A percentile compares a stretch with the other conserved stretches of the same genome.
Evolutionary conservation across 2,113 vertebrate species (phyloP).

Genomic region (Todiramphus saurophagus): DNA sequence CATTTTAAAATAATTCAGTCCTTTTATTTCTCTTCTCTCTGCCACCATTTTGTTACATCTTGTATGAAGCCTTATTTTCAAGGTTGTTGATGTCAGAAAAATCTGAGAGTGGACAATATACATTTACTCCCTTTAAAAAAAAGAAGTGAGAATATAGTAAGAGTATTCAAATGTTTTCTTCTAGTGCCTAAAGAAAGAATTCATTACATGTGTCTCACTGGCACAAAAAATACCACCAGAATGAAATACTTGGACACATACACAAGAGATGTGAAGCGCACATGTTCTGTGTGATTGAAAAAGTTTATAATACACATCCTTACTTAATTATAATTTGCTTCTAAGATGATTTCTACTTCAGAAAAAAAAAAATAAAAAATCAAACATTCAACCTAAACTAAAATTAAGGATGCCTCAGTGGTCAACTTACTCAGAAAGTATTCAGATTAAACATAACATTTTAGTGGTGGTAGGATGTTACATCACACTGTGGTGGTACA

Average conservation of each 20-base stretch:
- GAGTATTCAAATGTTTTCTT: not conserved
- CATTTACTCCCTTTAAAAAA: not conserved
- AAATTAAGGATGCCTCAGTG: not conserved
- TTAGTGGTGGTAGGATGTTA: not conserved
- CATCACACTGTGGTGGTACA: not conserved
- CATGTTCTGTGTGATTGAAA: not conserved
- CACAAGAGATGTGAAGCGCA: not conserved
- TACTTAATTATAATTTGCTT: fast-evolving
- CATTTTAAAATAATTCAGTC: not conserved
- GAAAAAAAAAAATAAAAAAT: not conserved
- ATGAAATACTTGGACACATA: not conserved
- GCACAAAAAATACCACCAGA: not conserved
- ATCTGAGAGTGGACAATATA: not conserved
- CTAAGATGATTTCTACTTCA: not conserved
- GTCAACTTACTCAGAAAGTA: not conserved
- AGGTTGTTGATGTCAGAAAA: not conserved
- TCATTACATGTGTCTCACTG: not conserved
- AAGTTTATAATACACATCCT: not conserved
- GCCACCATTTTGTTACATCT: not conserved
- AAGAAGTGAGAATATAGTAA: not conserved
- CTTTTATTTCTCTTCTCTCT: not conserved
- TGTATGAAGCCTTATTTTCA: not conserved
- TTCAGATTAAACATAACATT: not conserved
- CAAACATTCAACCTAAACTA: not conserved
- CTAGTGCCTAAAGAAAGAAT: not conserved